Base-by-base conservation (phyloP, 1,140 invertebrate species). In the Caenorhabditis remanei region DNA sequence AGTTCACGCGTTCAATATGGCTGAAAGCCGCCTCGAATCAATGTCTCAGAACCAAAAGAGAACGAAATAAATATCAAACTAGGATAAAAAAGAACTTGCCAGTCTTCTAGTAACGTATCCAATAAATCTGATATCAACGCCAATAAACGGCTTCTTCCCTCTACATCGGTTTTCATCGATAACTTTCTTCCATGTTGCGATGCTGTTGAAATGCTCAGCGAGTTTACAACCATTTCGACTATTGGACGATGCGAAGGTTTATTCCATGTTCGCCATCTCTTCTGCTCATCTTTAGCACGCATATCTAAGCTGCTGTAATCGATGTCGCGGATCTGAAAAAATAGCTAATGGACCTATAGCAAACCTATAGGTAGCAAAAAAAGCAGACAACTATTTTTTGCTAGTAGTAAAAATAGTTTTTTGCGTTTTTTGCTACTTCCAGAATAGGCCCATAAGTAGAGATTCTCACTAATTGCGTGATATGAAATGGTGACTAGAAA, bases 61-160 rank as follows among this genome's bases (percentile, higher is more conserved):
- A 53, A 46, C 65, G 8, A 88, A 93, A 93, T n/a, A 92, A 46
- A 71, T 4, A 71, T 24, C 41, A 46, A 46, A 88, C 79, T 91
- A 91, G 46, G 92, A 96, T 65, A 97, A 93, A 0, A 96, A 79
- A 79, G 11, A 79, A 50, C 71, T 94, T 98, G 99, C 98, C 98
- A 99, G 93, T 99, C 98, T 93, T 99, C 98, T 0, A 99, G 93
- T 40, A 99, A 93, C 82, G 97, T 96, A 93, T 99, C 98, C 90
- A 99, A 96, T 92, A 99, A 97, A 93, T 98, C 97, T 0, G 98
- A 96, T n/a, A 97, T 95, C 21, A 98, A 93, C 0, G 97, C 96
- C 65, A 99, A 92, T 19, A 99, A 93, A 91, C 97, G 96, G 0
- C 97, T 95, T 67, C 55, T 83, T 83, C 86, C 86, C 32, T 83